Conservation (phyloP, 2,888 invertebrate species). For the Sarcophaga subvicina region DNA sequence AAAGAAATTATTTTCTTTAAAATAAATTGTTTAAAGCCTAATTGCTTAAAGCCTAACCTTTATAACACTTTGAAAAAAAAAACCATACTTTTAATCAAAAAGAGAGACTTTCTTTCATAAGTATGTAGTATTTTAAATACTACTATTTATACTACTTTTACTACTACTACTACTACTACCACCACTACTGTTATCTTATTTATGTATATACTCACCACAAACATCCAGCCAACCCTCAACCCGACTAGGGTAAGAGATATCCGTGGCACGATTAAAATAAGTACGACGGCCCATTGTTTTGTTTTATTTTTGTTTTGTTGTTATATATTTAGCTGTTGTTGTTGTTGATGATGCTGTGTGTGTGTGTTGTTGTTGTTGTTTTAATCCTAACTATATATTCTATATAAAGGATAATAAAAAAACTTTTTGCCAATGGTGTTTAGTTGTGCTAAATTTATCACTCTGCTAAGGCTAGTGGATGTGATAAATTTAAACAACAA, state of each 20-base stretch:
- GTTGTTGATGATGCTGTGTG: background rate
- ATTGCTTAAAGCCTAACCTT: too few species aligned
- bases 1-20: too few species aligned
- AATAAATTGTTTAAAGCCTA: too few species aligned
- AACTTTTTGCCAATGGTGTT: background rate
- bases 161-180: background rate
- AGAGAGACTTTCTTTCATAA: too few species aligned
- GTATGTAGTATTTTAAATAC: constrained; percentile 45
- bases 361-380: too few species aligned
- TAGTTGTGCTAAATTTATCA: constrained; percentile 10
- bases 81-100: background rate
- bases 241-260: constrained; percentile 81
- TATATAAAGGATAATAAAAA: too few species aligned
- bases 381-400: too few species aligned
- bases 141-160: constrained; percentile 25
- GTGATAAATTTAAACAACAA: constrained; percentile 7
- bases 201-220: constrained; percentile 79
- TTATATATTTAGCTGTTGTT: background rate
- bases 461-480: background rate
- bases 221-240: constrained; percentile 82
- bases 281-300: constrained; percentile 80
- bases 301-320: constrained; percentile 14
- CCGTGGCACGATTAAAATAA: constrained; percentile 78
- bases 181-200: background rate
- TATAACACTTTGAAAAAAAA: too few species aligned